Base-by-base conservation (phyloP, 2,888 invertebrate genomes). In the Pristionchus mayeri region DNA sequence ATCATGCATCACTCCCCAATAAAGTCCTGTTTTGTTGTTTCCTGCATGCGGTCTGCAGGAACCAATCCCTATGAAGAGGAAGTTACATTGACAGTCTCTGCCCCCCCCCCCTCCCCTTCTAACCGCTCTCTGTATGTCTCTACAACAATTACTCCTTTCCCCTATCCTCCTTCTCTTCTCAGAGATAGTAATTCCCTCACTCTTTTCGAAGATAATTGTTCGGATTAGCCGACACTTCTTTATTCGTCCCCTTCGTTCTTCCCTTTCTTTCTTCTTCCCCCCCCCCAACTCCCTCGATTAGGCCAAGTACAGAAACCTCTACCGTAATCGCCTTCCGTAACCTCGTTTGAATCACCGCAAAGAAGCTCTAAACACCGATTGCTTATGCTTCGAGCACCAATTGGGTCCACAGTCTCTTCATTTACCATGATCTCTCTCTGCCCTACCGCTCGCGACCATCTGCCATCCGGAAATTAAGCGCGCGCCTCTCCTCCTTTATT, bases 211-310 rank as follows among this genome's bases (percentile, higher is more conserved):
- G 71, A 71, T 71, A 71, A 71, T 71, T 71, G 71, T 71, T 71
- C 71, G 71, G 71, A 71, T 71, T 71, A 71, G 71, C 63, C 40
- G 71, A 71, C 71, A 44, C 71, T 71, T 71, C 71, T 71, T 71
- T 71, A 71, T 71, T 71, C 71, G 71, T 24, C 11, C 71, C 24
- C n/a, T 44, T 40, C 44, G 44, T 24, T 67, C 40, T 44, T 44
- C 37, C 71, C 40, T 34, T 34, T 71, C 63, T 24, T 57, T 27
- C 24, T 67, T 67, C 67, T 67, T 67, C 40, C 21, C 71, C 27
- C 40, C 37, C 40, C 34, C 24, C 30, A 21, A n/a, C 18, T 9
- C 34, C 30, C 16, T 34, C 30, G 2, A n/a, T 67, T 34, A 21
- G 7, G 11, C 67, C 21, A 13, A 24, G 24, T 71, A 71, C 71